Evolutionary conservation across 2,797 vertebrate genomes (phyloP), one percentile per base, ranked within the genome.

Genomic region (Manis pentadactyla): DNA sequence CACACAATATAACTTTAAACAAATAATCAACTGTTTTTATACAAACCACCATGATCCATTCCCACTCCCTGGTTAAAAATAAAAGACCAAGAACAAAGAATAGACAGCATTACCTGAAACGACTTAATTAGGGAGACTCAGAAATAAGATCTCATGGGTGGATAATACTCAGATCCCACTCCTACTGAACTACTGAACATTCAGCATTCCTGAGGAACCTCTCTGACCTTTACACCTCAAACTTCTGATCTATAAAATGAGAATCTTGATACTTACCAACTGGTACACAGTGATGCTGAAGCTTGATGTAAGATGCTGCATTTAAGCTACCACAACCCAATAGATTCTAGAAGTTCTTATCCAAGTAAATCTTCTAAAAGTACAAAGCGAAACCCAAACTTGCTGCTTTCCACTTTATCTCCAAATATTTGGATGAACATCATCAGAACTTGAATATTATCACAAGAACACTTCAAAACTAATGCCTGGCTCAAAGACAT

Each of bases 21-120:
- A 92, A 90, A 64, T 81, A 90, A 93, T 61, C 57, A 90, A 68
- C 17, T 55, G 83, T 66, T 96, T 93, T 93, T 61, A 71, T 27
- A 88, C 27, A 68, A 82, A 77, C 63, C 61, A 89, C 11, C 37
- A 18, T 84, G 49, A 59, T 73, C 63, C 55, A 77, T 68, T 88
- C 66, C 46, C 37, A 51, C 11, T 91, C 37, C 39, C 75, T 94
- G 69, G 90, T 92, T 93, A 93, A 95, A 64, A 94, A 84, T 46
- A 78, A 94, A 46, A 87, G 55, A 82, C n/a, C 14, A 59, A 64
- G 64, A 83, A 82, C 64, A 68, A 90, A 73, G 57, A 89, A 61
- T 7, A 64, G 39, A 78, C 64, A 84, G 64, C n/a, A 75, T 64
- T 77, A 77, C 55, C n/a, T 75, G 49, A 81, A 93, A 86, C 46